These are phyloP conservation scores for Scolopax rusticola DNA, from an alignment of 2,797 vertebrate genomes.

Conservation along the genomic window DNA sequence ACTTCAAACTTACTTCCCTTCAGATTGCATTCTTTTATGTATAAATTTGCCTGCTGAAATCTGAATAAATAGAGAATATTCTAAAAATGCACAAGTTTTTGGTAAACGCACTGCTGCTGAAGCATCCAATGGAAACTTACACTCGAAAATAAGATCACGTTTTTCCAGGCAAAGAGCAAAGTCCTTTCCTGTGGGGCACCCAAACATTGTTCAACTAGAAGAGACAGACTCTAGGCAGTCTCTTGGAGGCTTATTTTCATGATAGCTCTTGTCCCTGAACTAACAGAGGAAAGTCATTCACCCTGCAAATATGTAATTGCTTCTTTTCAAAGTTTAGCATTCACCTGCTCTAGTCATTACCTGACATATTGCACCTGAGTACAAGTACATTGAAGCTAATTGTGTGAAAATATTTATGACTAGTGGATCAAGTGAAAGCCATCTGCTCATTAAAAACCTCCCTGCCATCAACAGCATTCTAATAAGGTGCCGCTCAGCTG, in stretches of 20 bases:
- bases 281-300: not conserved
- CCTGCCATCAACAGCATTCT: not conserved
- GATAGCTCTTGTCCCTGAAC: not conserved
- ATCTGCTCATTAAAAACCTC: conserved; percentile 15
- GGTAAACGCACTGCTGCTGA: not conserved
- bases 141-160: not conserved
- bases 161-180: not conserved
- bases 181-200: not conserved
- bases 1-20: not conserved
- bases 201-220: not conserved
- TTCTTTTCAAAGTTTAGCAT: not conserved
- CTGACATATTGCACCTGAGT: not conserved
- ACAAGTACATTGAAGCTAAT: conserved; percentile 10
- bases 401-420: conserved; percentile 14
- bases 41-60: not conserved
- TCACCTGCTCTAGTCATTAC: conserved; percentile 15
- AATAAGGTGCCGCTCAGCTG: not conserved
- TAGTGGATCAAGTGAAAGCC: conserved; percentile 33
- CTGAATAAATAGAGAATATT: not conserved
- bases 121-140: not conserved
- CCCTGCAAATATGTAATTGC: not conserved
- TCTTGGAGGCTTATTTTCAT: not conserved
- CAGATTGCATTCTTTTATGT: not conserved
- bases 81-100: not conserved
- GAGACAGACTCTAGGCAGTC: not conserved